Conservation (phyloP, 2,113 vertebrate genomes). For the Alethe castanea region DNA sequence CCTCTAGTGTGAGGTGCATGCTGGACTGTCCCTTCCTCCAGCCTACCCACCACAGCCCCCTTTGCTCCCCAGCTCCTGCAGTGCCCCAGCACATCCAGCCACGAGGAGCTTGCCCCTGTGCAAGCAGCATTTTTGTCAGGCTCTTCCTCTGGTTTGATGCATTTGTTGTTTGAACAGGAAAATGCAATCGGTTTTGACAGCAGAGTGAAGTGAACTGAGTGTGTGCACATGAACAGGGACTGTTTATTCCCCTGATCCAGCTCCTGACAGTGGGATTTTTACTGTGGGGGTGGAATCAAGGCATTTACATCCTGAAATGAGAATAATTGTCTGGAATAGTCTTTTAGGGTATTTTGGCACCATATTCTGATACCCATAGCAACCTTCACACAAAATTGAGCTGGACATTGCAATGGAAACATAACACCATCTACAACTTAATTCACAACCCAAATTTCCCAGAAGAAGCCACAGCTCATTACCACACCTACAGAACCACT, state of each 20-base stretch:
- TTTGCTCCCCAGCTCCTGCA: not conserved
- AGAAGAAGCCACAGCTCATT: conserved; percentile 2
- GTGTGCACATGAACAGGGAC: not conserved
- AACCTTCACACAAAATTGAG: not conserved
- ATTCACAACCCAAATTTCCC: not conserved
- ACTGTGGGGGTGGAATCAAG: not conserved
- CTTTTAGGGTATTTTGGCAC: conserved; percentile 6
- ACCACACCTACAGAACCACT: not conserved
- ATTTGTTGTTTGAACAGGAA: not conserved
- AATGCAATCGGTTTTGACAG: not conserved
- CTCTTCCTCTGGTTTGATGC: not conserved
- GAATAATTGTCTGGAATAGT: not conserved
- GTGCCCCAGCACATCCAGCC: not conserved
- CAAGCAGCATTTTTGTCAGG: not conserved
- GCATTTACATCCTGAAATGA: not conserved
- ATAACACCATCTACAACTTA: not conserved
- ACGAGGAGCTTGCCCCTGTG: not conserved
- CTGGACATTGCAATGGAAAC: conserved; percentile 13
- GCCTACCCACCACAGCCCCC: not conserved
- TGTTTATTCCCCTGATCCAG: not conserved
- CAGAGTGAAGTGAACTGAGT: not conserved
- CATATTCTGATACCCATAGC: not conserved
- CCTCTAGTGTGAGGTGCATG: no score
- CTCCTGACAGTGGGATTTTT: not conserved
- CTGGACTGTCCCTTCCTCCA: not conserved